A percentile compares a stretch with the other conserved stretches of the same genome.
These are phyloP conservation scores for Gobio occitaniae DNA, from an alignment of 2,797 vertebrate species.

Conservation along the genomic window DNA sequence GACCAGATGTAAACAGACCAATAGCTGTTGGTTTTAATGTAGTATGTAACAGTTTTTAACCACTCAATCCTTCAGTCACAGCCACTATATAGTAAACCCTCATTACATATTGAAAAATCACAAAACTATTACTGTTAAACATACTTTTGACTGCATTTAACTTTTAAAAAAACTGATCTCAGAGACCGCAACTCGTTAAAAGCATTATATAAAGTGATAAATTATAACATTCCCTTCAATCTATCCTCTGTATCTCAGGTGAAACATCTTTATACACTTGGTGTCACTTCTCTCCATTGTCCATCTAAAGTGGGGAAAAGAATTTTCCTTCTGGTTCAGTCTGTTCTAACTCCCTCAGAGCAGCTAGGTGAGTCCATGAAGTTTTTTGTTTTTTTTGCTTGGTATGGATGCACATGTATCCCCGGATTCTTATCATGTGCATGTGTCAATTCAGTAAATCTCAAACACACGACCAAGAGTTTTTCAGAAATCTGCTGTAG, in stretches of 20 bases:
- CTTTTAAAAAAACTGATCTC: neutral
- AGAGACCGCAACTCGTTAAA: neutral
- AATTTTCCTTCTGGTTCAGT: slow-evolving; percentile 88
- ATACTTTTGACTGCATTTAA: neutral
- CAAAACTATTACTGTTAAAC: neutral
- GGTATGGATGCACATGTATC: neutral
- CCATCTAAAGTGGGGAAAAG: slow-evolving; percentile 84
- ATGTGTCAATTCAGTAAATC: neutral
- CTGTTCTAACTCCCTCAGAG: slow-evolving; percentile 82
- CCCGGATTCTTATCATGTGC: neutral
- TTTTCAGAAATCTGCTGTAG: neutral
- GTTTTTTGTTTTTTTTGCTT: neutral
- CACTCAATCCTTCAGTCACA: neutral
- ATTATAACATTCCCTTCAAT: neutral
- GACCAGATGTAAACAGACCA: neutral
- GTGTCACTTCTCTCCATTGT: slow-evolving; percentile 88
- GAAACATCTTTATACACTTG: slow-evolving; percentile 90
- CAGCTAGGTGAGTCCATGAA: slow-evolving; percentile 72
- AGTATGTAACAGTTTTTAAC: neutral
- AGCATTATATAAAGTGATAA: neutral
- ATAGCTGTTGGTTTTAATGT: neutral
- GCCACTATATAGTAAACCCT: neutral
- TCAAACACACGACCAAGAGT: neutral
- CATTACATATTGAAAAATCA: neutral
- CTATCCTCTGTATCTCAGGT: slow-evolving; percentile 75